A percentile compares a stretch with the other conserved stretches of the same genome.
phyloP scores from a whole-genome alignment of 2,797 vertebrate genomes.

The Fundulus diaphanus region DNA sequence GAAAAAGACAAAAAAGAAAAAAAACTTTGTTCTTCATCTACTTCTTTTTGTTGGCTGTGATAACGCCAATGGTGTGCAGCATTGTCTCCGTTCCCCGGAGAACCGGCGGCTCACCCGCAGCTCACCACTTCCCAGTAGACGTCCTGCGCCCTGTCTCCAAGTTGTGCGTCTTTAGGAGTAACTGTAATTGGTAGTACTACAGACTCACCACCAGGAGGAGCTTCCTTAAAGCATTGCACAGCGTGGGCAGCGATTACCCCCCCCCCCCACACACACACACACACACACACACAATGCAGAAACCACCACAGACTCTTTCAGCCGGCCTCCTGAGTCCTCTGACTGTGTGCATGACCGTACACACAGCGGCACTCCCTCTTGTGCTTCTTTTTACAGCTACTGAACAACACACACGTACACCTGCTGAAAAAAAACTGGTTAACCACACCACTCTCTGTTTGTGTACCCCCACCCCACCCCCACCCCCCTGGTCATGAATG shows the following conservation, averaged over 20 bases:
- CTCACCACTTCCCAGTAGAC: conserved; percentile 66
- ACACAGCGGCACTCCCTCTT: conserved; percentile 58
- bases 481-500: conserved; percentile 79
- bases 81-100: conserved; percentile 68
- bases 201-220: conserved; percentile 71
- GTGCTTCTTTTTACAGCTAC: conserved; percentile 72
- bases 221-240: conserved; percentile 56
- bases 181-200: conserved; percentile 72
- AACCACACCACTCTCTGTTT: conserved; percentile 60
- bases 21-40: conserved; percentile 81
- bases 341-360: conserved; percentile 65
- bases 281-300: conserved; percentile 11
- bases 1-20: conserved; percentile 84
- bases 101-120: conserved; percentile 55
- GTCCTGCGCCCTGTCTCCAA: conserved; percentile 66
- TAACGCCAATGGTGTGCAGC: conserved; percentile 71
- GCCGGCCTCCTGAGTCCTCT: conserved; percentile 63
- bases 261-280: conserved; percentile 31
- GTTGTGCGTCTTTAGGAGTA: conserved; percentile 69
- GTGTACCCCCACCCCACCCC: conserved; percentile 36
- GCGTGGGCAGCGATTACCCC: conserved; percentile 41
- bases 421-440: conserved; percentile 57
- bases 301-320: conserved; percentile 53
- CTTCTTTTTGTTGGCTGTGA: conserved; percentile 70
- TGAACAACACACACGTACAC: conserved; percentile 62